These are phyloP conservation scores for Pterois miles DNA, from an alignment of 2,797 vertebrate genomes.

Conservation along the genomic window DNA sequence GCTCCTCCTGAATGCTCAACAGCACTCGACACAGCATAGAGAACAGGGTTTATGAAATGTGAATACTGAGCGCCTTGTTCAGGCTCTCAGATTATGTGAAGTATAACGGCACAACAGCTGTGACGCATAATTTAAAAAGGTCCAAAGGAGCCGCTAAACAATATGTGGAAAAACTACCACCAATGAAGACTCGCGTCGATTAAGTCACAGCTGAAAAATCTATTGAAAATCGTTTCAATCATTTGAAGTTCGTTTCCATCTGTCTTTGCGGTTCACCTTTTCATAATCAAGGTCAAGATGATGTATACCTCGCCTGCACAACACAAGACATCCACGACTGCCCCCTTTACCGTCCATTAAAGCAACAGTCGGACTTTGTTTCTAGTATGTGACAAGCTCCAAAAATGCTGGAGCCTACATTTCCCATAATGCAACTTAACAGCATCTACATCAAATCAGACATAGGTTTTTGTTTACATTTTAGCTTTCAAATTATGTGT, in stretches of 20 bases:
- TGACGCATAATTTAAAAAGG: background rate
- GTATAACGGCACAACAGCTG: slow-evolving; percentile 5
- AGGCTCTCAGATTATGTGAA: background rate
- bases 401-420: background rate
- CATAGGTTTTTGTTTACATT: background rate
- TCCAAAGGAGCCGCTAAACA: background rate
- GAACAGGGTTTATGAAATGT: background rate
- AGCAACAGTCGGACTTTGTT: background rate
- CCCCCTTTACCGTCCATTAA: background rate
- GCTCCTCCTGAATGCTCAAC: background rate
- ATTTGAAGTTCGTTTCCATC: background rate
- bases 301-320: background rate
- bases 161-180: background rate
- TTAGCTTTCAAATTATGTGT: background rate
- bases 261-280: background rate
- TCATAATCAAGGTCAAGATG: background rate
- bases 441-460: background rate
- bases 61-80: background rate
- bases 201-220: background rate
- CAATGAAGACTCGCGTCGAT: background rate
- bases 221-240: background rate
- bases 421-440: slow-evolving; percentile 4
- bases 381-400: background rate
- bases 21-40: background rate
- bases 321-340: background rate